Evolutionary conservation across 2,797 vertebrate genomes (phyloP).

Genomic region (Schizopygopsis pylzovi): DNA sequence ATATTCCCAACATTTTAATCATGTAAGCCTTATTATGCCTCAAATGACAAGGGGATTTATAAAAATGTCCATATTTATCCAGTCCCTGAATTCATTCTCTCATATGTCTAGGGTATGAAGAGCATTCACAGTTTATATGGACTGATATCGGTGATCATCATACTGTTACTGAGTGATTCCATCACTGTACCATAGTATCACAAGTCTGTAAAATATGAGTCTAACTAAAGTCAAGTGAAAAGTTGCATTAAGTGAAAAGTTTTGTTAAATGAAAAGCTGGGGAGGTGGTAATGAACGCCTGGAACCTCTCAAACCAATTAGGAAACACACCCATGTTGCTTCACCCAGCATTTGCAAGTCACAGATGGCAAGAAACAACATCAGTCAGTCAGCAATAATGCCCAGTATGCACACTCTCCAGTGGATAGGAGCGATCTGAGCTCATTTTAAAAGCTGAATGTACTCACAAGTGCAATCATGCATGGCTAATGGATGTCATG

Average conservation of each 20-base stretch:
- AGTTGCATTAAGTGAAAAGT: background rate
- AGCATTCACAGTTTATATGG: background rate
- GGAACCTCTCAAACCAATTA: conserved; percentile 21
- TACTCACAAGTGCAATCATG: conserved; percentile 55
- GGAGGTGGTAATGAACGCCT: background rate
- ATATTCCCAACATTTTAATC: too few relatives aligned
- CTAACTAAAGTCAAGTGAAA: background rate
- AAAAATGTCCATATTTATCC: background rate
- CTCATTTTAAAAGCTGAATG: conserved; percentile 55
- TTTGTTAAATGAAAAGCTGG: background rate
- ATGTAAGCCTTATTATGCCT: too few relatives aligned
- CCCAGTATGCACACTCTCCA: conserved; percentile 28
- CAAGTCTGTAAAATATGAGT: background rate
- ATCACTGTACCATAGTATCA: background rate
- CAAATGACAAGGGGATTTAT: too few relatives aligned
- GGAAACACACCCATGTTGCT: conserved; percentile 18
- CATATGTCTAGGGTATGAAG: background rate
- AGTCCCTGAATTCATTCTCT: background rate
- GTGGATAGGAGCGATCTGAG: conserved; percentile 46
- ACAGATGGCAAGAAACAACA: conserved; percentile 20
- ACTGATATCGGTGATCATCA: too few relatives aligned
- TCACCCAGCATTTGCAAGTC: conserved; percentile 11
- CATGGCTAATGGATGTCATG: conserved; percentile 53
- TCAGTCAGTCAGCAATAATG: conserved; percentile 46
- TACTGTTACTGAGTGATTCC: background rate